These are phyloP conservation scores for Argyresthia albistria DNA, from an alignment of 2,888 invertebrate genomes.

Conservation along the genomic window DNA sequence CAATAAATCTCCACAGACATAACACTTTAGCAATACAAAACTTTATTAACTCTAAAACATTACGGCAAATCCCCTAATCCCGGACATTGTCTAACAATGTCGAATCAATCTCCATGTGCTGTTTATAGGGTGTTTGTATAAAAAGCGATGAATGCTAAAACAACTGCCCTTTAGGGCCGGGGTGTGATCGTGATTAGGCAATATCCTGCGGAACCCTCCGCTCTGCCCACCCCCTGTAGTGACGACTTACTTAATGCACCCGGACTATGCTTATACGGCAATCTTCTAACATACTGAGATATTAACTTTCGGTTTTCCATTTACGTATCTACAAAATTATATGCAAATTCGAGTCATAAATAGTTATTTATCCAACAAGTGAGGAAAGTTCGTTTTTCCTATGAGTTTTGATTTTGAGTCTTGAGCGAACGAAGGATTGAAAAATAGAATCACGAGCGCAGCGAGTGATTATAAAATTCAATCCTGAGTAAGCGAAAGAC, in stretches of 20 bases:
- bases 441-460: too few relatives aligned
- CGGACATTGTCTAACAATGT: conserved; percentile 43
- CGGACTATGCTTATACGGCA: neutral
- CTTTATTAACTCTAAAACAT: conserved; percentile 18
- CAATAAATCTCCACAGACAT: neutral
- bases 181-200: conserved; percentile 69
- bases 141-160: conserved; percentile 62
- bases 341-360: too few relatives aligned
- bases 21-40: conserved; percentile 3
- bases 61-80: conserved; percentile 31
- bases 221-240: conserved; percentile 30
- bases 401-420: too few relatives aligned
- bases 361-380: too few relatives aligned
- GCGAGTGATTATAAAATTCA: too few relatives aligned
- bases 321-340: too few relatives aligned
- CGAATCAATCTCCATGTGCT: conserved; percentile 40
- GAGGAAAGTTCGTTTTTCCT: too few relatives aligned
- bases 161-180: conserved; percentile 59
- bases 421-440: too few relatives aligned
- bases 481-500: too few relatives aligned
- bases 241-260: conserved; percentile 10
- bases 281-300: too few relatives aligned
- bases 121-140: neutral
- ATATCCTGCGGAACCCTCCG: conserved; percentile 57
- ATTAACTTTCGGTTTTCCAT: too few relatives aligned